Percentiles rank a stretch among this genome's conserved stretches.
phyloP scores from a whole-genome alignment of 1,140 invertebrate species.

The Meteorus sp. region DNA sequence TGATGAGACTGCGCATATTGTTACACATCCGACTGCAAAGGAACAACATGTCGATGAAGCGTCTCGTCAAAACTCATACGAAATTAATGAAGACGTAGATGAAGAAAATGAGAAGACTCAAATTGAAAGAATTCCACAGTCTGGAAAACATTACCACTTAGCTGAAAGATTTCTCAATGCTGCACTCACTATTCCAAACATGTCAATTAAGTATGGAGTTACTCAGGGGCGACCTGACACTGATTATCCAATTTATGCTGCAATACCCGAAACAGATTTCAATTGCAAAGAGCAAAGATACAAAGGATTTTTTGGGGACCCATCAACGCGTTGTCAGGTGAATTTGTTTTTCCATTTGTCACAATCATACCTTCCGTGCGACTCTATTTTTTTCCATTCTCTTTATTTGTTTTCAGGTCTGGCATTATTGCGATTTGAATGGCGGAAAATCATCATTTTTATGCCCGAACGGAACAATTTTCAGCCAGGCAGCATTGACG shows the following conservation, averaged over 20 bases:
- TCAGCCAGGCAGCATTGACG: constrained; percentile 81
- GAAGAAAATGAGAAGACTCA: constrained; percentile 36
- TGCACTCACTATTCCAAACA: constrained; percentile 31
- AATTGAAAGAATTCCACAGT: constrained; percentile 31
- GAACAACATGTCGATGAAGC: constrained; percentile 31
- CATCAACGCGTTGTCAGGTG: constrained; percentile 82
- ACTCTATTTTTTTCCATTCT: not conserved
- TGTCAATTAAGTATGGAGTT: constrained; percentile 59
- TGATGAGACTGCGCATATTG: constrained; percentile 30
- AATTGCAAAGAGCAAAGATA: constrained; percentile 82
- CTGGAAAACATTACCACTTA: constrained; percentile 28
- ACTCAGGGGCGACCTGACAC: constrained; percentile 77
- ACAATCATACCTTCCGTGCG: not conserved
- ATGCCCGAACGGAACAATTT: constrained; percentile 89
- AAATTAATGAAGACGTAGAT: constrained; percentile 37
- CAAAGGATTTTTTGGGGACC: constrained; percentile 89
- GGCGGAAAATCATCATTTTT: constrained; percentile 88
- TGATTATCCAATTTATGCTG: constrained; percentile 79
- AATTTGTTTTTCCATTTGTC: constrained; percentile 25
- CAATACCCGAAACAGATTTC: constrained; percentile 78
- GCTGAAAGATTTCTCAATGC: constrained; percentile 26
- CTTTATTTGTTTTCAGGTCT: constrained; percentile 65
- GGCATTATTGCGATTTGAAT: constrained; percentile 91
- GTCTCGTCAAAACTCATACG: constrained; percentile 30
- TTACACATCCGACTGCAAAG: constrained; percentile 6